These are phyloP conservation scores for Chrysogorgia sp. DNA, from an alignment of 92 coral and sea anemone species.

Conservation along the genomic window DNA sequence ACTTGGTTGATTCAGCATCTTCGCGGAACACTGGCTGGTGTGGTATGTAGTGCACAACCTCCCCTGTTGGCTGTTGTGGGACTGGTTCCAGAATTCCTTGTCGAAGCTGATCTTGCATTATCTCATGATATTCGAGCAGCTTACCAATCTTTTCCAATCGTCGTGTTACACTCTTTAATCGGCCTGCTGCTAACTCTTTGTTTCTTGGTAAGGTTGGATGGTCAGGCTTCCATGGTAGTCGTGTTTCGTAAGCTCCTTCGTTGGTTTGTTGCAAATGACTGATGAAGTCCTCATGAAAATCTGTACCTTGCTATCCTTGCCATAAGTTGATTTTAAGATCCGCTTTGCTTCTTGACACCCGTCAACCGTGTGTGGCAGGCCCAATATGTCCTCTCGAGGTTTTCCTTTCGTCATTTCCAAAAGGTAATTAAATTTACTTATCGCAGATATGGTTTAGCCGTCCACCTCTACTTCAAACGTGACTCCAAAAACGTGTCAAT, in stretches of 20 bases:
- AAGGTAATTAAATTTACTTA: too few relatives aligned
- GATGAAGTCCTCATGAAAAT: conserved; percentile 58
- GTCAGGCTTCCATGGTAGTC: conserved; percentile 70
- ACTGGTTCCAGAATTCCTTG: conserved; percentile 52
- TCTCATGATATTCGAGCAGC: neutral
- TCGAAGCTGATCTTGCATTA: conserved; percentile 20
- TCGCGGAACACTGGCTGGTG: conserved; percentile 67
- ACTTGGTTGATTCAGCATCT: conserved; percentile 53
- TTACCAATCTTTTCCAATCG: conserved; percentile 54
- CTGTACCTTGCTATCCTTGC: too few relatives aligned
- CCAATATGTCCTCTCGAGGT: too few relatives aligned
- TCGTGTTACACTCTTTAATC: conserved; percentile 51
- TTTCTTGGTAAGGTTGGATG: conserved; percentile 57
- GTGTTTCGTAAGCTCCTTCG: conserved; percentile 57
- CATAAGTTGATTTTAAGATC: too few relatives aligned
- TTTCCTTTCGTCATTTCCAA: too few relatives aligned
- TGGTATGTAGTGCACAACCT: conserved; percentile 41
- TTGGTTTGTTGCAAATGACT: conserved; percentile 54
- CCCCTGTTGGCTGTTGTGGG: conserved; percentile 39
- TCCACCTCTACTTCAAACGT: too few relatives aligned
- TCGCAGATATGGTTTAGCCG: too few relatives aligned
- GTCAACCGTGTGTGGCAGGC: too few relatives aligned
- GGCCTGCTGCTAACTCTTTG: conserved; percentile 59
- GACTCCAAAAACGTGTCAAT: too few relatives aligned
- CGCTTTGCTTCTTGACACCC: too few relatives aligned